phyloP scores from a whole-genome alignment of 2,797 vertebrate genomes.

The Brachymystax lenok region DNA sequence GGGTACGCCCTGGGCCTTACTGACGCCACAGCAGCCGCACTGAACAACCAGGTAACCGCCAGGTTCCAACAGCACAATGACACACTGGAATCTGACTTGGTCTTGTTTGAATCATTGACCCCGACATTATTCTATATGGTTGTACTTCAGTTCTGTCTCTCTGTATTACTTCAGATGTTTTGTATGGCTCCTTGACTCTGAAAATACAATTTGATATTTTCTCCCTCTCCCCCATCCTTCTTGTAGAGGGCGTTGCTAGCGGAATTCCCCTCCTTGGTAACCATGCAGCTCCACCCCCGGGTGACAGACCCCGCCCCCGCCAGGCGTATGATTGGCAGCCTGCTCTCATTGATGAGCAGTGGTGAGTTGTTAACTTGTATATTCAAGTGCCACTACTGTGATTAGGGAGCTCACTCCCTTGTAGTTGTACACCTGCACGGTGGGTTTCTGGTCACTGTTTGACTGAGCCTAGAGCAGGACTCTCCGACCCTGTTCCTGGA shows the following conservation, averaged over 20 bases:
- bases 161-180: too few species aligned
- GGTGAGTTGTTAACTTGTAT: constrained; percentile 74
- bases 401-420: too few species aligned
- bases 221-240: neutral
- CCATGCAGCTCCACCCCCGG: constrained; percentile 88
- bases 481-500: too few species aligned
- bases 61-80: too few species aligned
- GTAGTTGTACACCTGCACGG: too few species aligned
- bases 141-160: too few species aligned
- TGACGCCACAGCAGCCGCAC: constrained; percentile 85
- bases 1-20: constrained; percentile 89
- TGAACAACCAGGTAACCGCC: constrained; percentile 81
- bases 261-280: constrained; percentile 90
- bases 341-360: constrained; percentile 86
- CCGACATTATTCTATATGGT: too few species aligned
- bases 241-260: constrained; percentile 78
- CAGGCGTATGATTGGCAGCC: constrained; percentile 89
- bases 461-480: too few species aligned
- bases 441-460: too few species aligned
- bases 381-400: neutral
- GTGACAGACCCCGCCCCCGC: constrained; percentile 89
- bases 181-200: too few species aligned
- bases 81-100: neutral
- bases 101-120: too few species aligned
- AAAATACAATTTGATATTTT: neutral